phyloP scores from a whole-genome alignment of 2,113 vertebrate genomes.

The Coracopsis vasa region DNA sequence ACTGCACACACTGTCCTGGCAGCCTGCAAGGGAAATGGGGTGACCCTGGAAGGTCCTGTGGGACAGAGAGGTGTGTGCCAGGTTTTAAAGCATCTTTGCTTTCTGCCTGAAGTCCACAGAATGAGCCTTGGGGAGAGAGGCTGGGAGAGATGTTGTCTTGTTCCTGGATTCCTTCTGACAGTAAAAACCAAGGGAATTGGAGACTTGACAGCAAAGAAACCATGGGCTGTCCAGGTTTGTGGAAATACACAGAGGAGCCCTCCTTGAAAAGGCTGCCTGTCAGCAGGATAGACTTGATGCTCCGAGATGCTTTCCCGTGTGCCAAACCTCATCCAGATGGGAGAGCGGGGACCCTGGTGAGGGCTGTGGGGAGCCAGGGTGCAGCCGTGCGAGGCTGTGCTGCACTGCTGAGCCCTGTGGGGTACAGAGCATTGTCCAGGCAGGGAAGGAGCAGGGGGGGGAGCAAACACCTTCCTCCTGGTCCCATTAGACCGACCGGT shows the following conservation, averaged over 20 bases:
- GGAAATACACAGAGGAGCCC: conserved; percentile 14
- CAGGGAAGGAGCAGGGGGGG: background rate
- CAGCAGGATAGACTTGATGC: conserved; percentile 8
- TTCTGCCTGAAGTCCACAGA: background rate
- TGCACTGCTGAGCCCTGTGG: background rate
- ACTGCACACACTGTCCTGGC: background rate
- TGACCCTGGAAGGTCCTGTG: background rate
- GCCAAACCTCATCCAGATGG: background rate
- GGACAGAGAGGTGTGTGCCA: background rate
- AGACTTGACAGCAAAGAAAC: conserved; percentile 48
- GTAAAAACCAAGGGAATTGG: conserved; percentile 60
- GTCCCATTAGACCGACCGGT: accelerated
- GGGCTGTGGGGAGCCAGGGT: background rate
- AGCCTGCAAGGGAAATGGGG: background rate
- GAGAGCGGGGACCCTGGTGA: background rate
- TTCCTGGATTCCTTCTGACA: conserved; percentile 57
- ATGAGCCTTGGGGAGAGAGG: background rate
- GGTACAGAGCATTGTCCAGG: background rate
- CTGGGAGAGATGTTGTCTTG: conserved; percentile 18
- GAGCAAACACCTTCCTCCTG: background rate
- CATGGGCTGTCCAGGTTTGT: conserved; percentile 46
- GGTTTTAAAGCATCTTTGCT: conserved; percentile 28
- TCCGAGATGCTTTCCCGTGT: background rate
- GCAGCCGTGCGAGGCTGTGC: background rate
- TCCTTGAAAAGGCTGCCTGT: conserved; percentile 39